These are phyloP conservation scores for Acrobasis repandana DNA, from an alignment of 2,888 invertebrate species.

Conservation along the genomic window DNA sequence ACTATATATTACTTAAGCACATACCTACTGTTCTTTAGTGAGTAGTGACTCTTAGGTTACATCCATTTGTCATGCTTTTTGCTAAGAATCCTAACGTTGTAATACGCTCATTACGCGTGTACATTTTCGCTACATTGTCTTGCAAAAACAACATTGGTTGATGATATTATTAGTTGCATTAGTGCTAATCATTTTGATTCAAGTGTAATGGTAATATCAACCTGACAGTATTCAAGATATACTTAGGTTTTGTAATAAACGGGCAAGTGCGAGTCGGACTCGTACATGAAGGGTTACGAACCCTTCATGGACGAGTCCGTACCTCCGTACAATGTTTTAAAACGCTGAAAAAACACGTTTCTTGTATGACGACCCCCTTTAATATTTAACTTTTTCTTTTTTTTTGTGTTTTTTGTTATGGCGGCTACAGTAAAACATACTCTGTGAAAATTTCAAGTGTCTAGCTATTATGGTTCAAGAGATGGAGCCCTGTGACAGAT, in stretches of 20 bases:
- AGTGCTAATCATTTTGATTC: not conserved
- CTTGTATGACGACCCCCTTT: no score
- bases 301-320: no score
- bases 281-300: no score
- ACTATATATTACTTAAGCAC: not conserved
- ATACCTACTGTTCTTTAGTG: not conserved
- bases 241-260: not conserved
- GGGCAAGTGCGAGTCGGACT: no score
- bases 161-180: not conserved
- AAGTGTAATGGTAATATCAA: not conserved
- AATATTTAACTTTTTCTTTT: no score
- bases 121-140: slow-evolving; percentile 37
- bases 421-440: no score
- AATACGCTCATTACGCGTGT: slow-evolving; percentile 35
- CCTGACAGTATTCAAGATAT: not conserved
- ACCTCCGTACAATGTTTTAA: no score
- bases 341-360: no score
- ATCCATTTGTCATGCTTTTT: slow-evolving; percentile 55
- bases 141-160: slow-evolving; percentile 25
- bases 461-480: no score
- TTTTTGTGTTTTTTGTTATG: no score
- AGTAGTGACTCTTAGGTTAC: slow-evolving; percentile 40
- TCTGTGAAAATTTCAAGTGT: no score
- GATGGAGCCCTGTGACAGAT: no score
- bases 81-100: slow-evolving; percentile 39